Base-by-base conservation (phyloP, 2,797 vertebrate genomes). In the Petrocephalus sullivani region DNA sequence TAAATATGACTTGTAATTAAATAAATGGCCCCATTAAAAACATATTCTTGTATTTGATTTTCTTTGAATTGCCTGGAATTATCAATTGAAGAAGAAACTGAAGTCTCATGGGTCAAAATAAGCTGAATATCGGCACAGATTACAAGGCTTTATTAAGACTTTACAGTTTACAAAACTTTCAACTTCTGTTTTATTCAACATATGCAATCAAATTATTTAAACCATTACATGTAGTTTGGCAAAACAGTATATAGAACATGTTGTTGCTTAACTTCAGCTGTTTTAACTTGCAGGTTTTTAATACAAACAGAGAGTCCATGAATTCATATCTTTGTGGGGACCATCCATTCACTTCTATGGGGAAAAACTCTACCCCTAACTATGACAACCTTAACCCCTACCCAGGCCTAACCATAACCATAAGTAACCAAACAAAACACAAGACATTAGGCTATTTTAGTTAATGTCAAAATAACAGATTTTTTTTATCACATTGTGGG, bases 1-100 rank as follows among this genome's bases (percentile, higher is more conserved):
- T 90, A 93, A 93, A 93, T 94, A 93, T 94, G 90, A 93, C 88
- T 88, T 90, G 92, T 94, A 93, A 91, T 95, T 96, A 96, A 96
- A 95, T 78, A 78, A 88, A 78, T 86, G 87, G 92, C 93, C 94
- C 94, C 93, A 92, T 93, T 87, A 94, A 93, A 94, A 57, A 16
- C 16, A 41, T 23, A 19, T 41, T 23, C 33, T 57, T 23, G 21
- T 85, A 54, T 2, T 85, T 3, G 12, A 37, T 83, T 83, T 83
- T 53, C 41, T 53, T 78, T 78, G 71, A 78, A 46, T n/a, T 46
- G 37, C 37, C 6, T 78, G 71, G 4, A 8, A 7, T 78, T 19
- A 46, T 46, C 7, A 41, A 46, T 19, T 46, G 33, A 46, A 41
- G 71, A 78, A 46, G 37, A 78, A 19, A 19, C 71, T 78, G 33